These are phyloP conservation scores for Palaemon carinicauda DNA, from an alignment of 1,140 invertebrate genomes.

Conservation along the genomic window DNA sequence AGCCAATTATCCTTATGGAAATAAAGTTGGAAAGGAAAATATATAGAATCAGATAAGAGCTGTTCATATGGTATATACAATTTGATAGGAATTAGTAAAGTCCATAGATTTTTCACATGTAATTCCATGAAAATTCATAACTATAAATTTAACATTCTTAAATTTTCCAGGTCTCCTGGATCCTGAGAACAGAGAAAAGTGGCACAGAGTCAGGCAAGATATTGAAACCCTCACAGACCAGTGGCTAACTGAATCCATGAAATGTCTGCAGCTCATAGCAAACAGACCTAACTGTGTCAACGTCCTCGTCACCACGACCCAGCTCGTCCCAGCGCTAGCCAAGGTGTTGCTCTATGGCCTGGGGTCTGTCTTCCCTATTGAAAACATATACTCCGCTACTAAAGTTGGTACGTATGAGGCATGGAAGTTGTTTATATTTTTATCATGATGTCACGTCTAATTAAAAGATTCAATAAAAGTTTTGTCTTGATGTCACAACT, in stretches of 20 bases:
- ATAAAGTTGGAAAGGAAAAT: too few species aligned
- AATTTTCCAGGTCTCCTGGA: conserved; percentile 68
- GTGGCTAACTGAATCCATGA: conserved; percentile 91
- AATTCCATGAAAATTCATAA: too few species aligned
- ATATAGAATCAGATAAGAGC: too few species aligned
- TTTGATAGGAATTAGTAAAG: too few species aligned
- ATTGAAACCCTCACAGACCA: conserved; percentile 92
- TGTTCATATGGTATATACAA: too few species aligned
- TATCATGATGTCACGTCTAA: too few species aligned
- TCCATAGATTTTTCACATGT: too few species aligned
- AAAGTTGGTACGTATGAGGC: conserved; percentile 82
- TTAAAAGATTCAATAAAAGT: too few species aligned
- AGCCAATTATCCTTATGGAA: too few species aligned
- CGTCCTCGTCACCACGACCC: conserved; percentile 93
- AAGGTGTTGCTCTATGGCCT: conserved; percentile 93
- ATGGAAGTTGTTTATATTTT: too few species aligned
- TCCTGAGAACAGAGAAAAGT: conserved; percentile 85
- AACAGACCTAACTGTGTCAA: conserved; percentile 92
- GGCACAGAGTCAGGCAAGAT: conserved; percentile 90
- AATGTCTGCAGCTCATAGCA: conserved; percentile 90
- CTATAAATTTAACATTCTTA: too few species aligned
- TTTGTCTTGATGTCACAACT: too few species aligned
- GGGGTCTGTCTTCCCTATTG: conserved; percentile 91
- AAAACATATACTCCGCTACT: conserved; percentile 97
- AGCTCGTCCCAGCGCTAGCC: conserved; percentile 90